phyloP scores from a whole-genome alignment of 2,797 vertebrate species.

The Sphenodon punctatus region DNA sequence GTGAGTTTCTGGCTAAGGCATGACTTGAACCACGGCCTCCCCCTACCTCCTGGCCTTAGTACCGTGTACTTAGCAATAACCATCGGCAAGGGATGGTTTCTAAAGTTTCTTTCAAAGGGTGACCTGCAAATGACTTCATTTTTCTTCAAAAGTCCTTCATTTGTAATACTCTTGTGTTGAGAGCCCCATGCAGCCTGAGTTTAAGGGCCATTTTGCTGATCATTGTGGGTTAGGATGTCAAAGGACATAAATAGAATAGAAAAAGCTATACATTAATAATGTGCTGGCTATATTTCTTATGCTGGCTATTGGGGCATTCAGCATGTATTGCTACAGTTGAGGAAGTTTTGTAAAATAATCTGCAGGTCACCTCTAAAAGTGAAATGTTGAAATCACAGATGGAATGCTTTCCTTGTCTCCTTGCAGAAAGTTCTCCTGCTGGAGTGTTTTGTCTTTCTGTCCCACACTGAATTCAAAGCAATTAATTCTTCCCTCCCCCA shows the following conservation, averaged over 20 bases:
- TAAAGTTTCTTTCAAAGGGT: neutral
- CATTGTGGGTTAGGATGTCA: slow-evolving; percentile 1
- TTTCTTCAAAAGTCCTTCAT: neutral
- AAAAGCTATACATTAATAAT: slow-evolving; percentile 27
- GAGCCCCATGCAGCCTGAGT: neutral
- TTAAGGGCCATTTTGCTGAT: neutral
- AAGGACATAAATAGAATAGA: slow-evolving; percentile 9
- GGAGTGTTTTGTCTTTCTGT: neutral
- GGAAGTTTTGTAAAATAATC: neutral
- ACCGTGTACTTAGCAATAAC: too few relatives aligned
- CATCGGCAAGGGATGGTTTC: neutral
- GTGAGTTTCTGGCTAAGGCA: too few relatives aligned
- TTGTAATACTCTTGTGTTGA: neutral
- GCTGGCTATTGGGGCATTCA: neutral
- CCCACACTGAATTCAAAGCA: neutral
- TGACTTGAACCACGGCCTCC: too few relatives aligned
- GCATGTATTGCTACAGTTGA: slow-evolving; percentile 6
- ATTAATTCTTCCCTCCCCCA: neutral
- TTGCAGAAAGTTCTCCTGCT: neutral
- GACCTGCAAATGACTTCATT: neutral
- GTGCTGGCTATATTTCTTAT: neutral
- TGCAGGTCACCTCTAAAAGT: slow-evolving; percentile 1
- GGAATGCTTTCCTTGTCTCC: neutral
- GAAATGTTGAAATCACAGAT: neutral
- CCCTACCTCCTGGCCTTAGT: too few relatives aligned